A percentile compares a stretch with the other conserved stretches of the same genome.
phyloP scores from a whole-genome alignment of 2,113 vertebrate genomes.

The Anolis sagrei region DNA sequence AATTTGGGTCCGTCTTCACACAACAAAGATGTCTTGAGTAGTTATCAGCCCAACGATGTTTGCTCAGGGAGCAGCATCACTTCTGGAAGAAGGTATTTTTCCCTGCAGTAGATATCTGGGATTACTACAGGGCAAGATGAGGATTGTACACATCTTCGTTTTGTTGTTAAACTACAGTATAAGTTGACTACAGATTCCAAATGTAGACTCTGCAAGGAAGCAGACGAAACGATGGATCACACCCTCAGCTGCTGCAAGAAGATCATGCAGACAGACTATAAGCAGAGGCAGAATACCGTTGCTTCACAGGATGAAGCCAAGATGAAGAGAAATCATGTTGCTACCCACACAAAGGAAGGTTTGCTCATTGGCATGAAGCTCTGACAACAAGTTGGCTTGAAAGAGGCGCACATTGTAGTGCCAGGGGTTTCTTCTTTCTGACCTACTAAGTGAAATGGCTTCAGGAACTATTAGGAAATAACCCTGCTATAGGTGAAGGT shows the following conservation, averaged over 20 bases:
- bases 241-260: no score
- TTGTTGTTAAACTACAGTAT: no score
- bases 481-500: no score
- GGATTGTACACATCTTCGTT: no score
- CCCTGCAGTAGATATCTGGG: background rate
- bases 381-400: background rate
- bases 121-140: background rate
- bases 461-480: background rate
- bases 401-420: background rate
- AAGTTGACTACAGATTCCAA: no score
- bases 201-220: no score
- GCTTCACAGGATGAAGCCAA: background rate
- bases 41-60: background rate
- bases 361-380: background rate
- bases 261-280: no score
- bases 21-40: background rate
- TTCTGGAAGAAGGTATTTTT: background rate
- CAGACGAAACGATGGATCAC: no score
- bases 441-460: background rate
- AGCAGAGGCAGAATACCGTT: no score
- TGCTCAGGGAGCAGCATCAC: background rate
- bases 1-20: background rate
- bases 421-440: background rate
- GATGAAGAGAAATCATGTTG: background rate
- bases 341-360: background rate